Evolutionary conservation across 1,140 invertebrate genomes (phyloP), one percentile per base, ranked within the genome.

Genomic region (Ylistrum balloti): DNA sequence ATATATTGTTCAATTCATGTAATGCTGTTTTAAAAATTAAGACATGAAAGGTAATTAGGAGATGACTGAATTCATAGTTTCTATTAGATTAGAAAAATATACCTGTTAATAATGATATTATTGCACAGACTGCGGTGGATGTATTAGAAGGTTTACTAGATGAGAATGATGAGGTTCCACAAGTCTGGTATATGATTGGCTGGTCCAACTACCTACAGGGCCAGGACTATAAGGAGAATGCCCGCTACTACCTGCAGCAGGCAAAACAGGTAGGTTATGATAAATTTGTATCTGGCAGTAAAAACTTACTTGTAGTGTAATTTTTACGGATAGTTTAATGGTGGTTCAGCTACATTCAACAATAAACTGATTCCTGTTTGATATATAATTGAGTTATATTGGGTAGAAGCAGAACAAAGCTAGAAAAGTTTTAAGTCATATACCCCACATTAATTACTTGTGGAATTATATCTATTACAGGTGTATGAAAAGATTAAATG

Each of bases 141-240:
- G 92, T 96, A 13, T 87, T 95, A 22, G 94, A 95, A 89, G 91
- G 94, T n/a, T 91, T 95, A 34, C 85, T 95, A 56, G 95, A 95
- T 93, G 95, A 96, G 90, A 93, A 95, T 93, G 95, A 96, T 92
- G 95, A 95, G 89, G 93, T 94, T 1, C 90, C 94, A n/a, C 94
- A 95, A 88, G 93, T 94, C 33, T 96, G 96, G 96, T 96, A 96
- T 92, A 92, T 96, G 88, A 91, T 96, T 33, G 96, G 96, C 9
- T 96, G 96, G 96, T 93, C 94, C 38, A 95, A 95, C 88, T 95
- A 95, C 91, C 90, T 96, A 41, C 95, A 95, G 86, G 96, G 96
- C 5, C 91, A 94, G 33, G 95, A 96, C 74, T 95, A 95, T 88
- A 93, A 92, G 85, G 91, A 91, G 85, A 96, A 95, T 92, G 95